Evolutionary conservation across 2,797 vertebrate genomes (phyloP).

Genomic region (Tangara arthus): DNA sequence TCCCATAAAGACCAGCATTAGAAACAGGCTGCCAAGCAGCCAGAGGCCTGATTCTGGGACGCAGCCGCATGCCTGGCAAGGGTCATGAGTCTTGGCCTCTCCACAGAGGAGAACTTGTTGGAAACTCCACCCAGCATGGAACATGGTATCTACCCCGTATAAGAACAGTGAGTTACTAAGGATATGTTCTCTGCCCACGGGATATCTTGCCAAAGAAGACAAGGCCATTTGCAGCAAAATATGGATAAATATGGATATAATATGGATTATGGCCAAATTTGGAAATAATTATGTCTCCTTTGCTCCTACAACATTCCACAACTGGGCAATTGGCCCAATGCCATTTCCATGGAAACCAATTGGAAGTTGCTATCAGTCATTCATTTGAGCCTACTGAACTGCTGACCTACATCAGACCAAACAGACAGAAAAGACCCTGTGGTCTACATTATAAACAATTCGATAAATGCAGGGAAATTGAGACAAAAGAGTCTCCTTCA

Average conservation of each 20-base stretch:
- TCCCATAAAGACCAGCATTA: not conserved
- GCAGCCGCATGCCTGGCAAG: not conserved
- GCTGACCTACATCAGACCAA: conserved; percentile 35
- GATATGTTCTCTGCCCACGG: not conserved
- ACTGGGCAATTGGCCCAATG: conserved; percentile 40
- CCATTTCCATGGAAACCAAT: conserved; percentile 14
- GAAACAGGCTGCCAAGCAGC: not conserved
- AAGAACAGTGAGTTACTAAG: not conserved
- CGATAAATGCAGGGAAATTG: not conserved
- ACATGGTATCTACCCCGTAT: not conserved
- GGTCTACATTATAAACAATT: not conserved
- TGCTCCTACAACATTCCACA: conserved; percentile 59
- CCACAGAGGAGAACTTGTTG: not conserved
- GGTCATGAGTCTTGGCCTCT: not conserved
- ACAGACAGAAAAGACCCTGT: conserved; percentile 31
- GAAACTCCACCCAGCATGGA: not conserved
- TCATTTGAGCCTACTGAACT: conserved; percentile 6
- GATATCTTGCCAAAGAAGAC: not conserved
- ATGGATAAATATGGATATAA: conserved; percentile 58
- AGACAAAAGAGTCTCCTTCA: conserved; percentile 15
- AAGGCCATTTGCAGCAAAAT: conserved; percentile 31
- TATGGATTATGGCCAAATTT: conserved; percentile 42
- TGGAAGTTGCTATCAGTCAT: not conserved
- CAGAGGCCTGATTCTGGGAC: not conserved
- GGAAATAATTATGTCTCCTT: conserved; percentile 36